Base-by-base conservation (phyloP, 1,140 invertebrate species). In the Drosophila erecta region DNA sequence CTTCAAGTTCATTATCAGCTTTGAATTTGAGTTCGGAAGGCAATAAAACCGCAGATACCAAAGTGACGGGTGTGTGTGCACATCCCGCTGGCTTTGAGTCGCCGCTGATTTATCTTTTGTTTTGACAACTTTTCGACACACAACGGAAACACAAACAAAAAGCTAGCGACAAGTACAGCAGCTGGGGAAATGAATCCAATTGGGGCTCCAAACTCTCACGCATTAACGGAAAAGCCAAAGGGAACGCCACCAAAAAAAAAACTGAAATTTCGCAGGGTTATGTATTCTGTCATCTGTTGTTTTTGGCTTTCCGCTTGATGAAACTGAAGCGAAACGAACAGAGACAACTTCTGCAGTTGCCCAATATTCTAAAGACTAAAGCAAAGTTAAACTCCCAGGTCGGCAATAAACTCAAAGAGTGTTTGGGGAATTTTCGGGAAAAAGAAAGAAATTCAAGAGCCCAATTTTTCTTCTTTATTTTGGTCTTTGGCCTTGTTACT, bases 101-200 rank as follows among this genome's bases (percentile, higher is more conserved):
- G 64, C 75, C 84, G 77, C 74, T 81, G 79, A 89, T 87, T 89
- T 87, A 87, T 83, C 83, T 76, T 79, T 87, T 87, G 84, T 89
- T 89, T 87, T 87, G 84, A 89, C 76, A 87, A 89, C 83, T 83
- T 87, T 87, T 76, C 53, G 76, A 55, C 55, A 66, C 59, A 76
- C 64, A 79, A 69, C 69, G 75, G 64, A 69, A 62, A 56, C 53
- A 44, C 54, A 79, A 60, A 51, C 47, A 72, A 55, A 78, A 57
- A 51, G 56, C 49, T 40, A 44, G 49, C 49, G 79, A 69, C 62
- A 41, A 72, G 30, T 50, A 56, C 54, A 79, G 69, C 58, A 41
- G 65, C 41, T 50, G 57, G 46, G 55, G 17, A 80, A 70, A 57
- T 64, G 70, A 76, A 87, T 75, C 57, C 79, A 87, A 61, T 87